phyloP scores from a whole-genome alignment of 2,888 invertebrate genomes.

The Girardia tigrina region DNA sequence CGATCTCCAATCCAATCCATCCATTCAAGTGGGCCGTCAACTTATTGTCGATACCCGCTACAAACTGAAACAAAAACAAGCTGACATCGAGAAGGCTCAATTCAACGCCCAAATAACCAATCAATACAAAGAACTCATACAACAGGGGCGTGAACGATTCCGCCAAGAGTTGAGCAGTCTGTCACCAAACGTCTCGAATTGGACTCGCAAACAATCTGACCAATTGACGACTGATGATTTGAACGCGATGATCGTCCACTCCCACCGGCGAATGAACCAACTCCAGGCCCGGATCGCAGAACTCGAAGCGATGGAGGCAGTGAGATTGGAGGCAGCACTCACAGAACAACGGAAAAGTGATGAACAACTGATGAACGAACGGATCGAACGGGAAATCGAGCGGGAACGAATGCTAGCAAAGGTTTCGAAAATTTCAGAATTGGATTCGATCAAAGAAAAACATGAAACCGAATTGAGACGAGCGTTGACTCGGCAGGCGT shows the following conservation, averaged over 20 bases:
- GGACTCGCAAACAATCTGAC: background rate
- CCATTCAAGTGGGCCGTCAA: background rate
- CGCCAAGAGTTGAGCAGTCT: background rate
- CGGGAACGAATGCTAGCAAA: conserved; percentile 54
- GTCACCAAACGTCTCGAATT: background rate
- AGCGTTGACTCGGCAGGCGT: conserved; percentile 69
- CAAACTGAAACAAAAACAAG: background rate
- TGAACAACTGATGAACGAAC: conserved; percentile 52
- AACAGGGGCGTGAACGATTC: background rate
- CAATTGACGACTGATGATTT: conserved; percentile 59
- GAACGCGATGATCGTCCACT: conserved; percentile 65
- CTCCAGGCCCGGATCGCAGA: conserved; percentile 65
- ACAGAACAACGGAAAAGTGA: conserved; percentile 57
- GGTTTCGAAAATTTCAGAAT: background rate
- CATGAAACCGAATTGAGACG: conserved; percentile 61
- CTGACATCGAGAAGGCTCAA: conserved; percentile 1
- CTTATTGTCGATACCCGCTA: background rate
- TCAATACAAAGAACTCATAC: background rate
- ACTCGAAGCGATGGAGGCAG: conserved; percentile 54
- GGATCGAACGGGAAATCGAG: conserved; percentile 60
- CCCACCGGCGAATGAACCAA: conserved; percentile 63
- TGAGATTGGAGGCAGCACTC: conserved; percentile 58
- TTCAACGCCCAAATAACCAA: conserved; percentile 1
- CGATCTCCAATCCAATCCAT: background rate
- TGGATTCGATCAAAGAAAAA: conserved; percentile 37